Conservation (phyloP, 2,797 vertebrate genomes). For the Pachyuromys duprasi region DNA sequence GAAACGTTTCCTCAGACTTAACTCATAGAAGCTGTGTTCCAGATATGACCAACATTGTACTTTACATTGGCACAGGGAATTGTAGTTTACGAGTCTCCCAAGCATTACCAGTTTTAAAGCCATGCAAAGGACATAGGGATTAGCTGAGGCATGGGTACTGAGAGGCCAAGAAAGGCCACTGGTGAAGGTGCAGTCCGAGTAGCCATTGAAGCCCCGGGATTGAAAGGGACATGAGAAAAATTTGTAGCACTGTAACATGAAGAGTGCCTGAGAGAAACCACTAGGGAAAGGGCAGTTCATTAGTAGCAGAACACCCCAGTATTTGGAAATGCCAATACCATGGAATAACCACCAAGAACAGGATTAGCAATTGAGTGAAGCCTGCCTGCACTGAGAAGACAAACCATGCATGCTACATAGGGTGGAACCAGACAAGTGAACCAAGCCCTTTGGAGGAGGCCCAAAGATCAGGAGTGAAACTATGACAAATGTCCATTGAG, state of each 20-base stretch:
- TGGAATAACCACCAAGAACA: not conserved
- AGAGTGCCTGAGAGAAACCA: not conserved
- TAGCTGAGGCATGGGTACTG: not conserved
- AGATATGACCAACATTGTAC: not conserved
- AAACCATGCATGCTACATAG: not conserved
- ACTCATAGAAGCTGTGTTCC: not conserved
- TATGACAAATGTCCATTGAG: too few relatives aligned
- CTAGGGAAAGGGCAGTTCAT: too few relatives aligned
- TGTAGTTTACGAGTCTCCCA: not conserved
- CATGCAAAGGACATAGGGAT: too few relatives aligned
- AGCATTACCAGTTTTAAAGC: not conserved
- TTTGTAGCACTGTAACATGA: not conserved
- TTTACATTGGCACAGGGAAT: not conserved
- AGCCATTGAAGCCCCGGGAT: not conserved
- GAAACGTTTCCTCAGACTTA: not conserved
- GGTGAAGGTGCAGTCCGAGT: not conserved
- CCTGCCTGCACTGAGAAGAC: not conserved
- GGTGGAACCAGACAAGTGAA: not conserved
- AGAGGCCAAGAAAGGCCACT: not conserved
- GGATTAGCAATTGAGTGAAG: not conserved
- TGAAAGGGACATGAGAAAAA: not conserved
- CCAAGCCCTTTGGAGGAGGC: not conserved
- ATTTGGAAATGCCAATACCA: not conserved
- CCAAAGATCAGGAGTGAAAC: not conserved
- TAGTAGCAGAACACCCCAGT: not conserved